Base-by-base conservation (phyloP, 2,113 vertebrate genomes). In the Gambusia affinis region DNA sequence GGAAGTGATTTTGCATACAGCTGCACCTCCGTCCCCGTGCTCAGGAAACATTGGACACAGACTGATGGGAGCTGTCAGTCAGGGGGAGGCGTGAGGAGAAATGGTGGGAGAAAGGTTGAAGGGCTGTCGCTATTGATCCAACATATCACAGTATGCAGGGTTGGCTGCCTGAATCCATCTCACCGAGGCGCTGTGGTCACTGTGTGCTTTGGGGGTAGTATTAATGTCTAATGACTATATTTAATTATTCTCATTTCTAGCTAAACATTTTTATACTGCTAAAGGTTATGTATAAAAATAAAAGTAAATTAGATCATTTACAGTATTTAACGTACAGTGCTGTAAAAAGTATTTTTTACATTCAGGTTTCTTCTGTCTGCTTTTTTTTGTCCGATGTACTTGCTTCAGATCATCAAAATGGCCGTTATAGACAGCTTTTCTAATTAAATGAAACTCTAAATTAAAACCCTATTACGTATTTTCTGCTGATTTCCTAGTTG, bases 21-120 rank as follows among this genome's bases (percentile, higher is more conserved):
- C 14, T 42, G 3, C 12, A 42, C 4, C 39, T 70, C 60, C 60
- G 30, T 42, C 67, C 27, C 67, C 24, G 39, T 42, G 39, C 39
- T 42, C 39, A 42, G 39, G 39, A 42, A 14, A 51, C 33, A 28
- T 79, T 64, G 64, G 79, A 78, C 30, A 72, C 67, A 75, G 72
- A 80, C 42, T 76, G 82, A 81, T 81, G 79, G 63, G 70, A 85
- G 79, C 70, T 81, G 83, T 90, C 89, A 87, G 61, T 90, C 85
- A 83, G 8, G 51, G 15, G 30, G 71, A 81, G 73, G 78, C 83
- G 78, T 71, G 70, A 67, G 81, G 63, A 67, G 80, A 72, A 27
- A 72, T 42, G 79, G 57, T 64, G 60, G 31, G 39, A 70, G 65
- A 68, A 66, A 73, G 85, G 84, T 85, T 35, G 17, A 60, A 64